A percentile compares a stretch with the other conserved stretches of the same genome.
These are phyloP conservation scores for Hypothenemus hampei DNA, from an alignment of 1,140 invertebrate genomes.

Conservation along the genomic window DNA sequence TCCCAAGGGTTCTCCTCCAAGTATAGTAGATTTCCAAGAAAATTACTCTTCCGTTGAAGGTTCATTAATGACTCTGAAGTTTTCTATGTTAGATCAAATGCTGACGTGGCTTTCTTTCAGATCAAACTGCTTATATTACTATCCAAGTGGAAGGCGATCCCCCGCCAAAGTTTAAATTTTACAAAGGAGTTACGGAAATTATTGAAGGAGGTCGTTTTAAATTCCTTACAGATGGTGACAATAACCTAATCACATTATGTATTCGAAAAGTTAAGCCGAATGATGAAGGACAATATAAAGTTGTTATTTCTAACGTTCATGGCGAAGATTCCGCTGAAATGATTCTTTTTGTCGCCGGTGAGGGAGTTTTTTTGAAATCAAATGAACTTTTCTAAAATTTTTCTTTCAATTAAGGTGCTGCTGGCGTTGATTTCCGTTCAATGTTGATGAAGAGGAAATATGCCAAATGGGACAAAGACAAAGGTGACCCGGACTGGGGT, in stretches of 20 bases:
- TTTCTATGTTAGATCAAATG: too few relatives aligned
- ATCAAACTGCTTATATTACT: constrained; percentile 83
- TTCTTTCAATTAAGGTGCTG: constrained; percentile 70
- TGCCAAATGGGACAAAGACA: constrained; percentile 86
- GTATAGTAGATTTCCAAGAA: constrained; percentile 84
- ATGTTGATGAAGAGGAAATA: constrained; percentile 97
- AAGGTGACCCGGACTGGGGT: constrained; percentile 86
- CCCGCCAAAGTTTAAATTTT: constrained; percentile 91
- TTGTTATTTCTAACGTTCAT: constrained; percentile 87
- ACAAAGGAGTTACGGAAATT: constrained; percentile 86
- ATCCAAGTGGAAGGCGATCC: constrained; percentile 89
- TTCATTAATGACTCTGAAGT: constrained; percentile 45
- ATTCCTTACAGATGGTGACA: constrained; percentile 83
- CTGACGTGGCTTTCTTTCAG: too few relatives aligned
- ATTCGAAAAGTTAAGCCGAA: constrained; percentile 94
- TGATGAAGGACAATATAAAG: constrained; percentile 96
- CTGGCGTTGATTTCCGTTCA: constrained; percentile 97
- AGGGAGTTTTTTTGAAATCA: constrained; percentile 34
- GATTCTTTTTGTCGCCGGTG: constrained; percentile 93
- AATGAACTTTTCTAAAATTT: background rate
- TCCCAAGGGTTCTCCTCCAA: constrained; percentile 74
- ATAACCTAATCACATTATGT: constrained; percentile 84
- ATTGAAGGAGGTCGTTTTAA: constrained; percentile 90
- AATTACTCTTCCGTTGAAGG: constrained; percentile 90
- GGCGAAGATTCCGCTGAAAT: constrained; percentile 94